Evolutionary conservation across 2,888 invertebrate species (phyloP).

Genomic region (Phortica magna): DNA sequence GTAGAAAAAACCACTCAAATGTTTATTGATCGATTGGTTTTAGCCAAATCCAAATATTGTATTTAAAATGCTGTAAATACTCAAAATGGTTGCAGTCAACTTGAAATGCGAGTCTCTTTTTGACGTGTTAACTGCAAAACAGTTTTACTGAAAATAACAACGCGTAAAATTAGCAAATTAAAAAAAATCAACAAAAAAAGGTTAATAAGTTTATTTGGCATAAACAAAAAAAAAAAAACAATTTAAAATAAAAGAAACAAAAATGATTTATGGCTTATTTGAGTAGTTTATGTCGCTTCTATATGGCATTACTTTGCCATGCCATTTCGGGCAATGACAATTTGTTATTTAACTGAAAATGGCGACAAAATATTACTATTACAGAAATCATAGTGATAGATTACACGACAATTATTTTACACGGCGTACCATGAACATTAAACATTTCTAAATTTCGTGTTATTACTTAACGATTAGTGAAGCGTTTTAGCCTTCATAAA

Average conservation of each 20-base stretch:
- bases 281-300: constrained; percentile 63
- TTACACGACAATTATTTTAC: not conserved
- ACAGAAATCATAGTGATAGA: constrained; percentile 15
- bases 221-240: not conserved
- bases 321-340: constrained; percentile 43
- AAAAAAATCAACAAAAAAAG: constrained; percentile 1
- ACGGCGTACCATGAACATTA: too few relatives aligned
- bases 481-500: not conserved
- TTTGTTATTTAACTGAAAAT: constrained; percentile 62
- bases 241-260: constrained; percentile 33
- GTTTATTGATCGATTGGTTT: constrained; percentile 68
- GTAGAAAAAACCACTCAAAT: constrained; percentile 36
- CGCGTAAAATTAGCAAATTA: constrained; percentile 7
- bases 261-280: constrained; percentile 66
- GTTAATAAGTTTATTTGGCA: constrained; percentile 51
- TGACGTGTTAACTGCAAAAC: not conserved
- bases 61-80: constrained; percentile 33
- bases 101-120: not conserved
- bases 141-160: not conserved
- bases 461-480: too few relatives aligned
- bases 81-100: not conserved
- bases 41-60: constrained; percentile 57
- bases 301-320: constrained; percentile 45
- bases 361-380: constrained; percentile 19
- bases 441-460: too few relatives aligned